phyloP scores from a whole-genome alignment of 64 coral and sea anemone genomes.

The Stichodactyla mertensii region DNA sequence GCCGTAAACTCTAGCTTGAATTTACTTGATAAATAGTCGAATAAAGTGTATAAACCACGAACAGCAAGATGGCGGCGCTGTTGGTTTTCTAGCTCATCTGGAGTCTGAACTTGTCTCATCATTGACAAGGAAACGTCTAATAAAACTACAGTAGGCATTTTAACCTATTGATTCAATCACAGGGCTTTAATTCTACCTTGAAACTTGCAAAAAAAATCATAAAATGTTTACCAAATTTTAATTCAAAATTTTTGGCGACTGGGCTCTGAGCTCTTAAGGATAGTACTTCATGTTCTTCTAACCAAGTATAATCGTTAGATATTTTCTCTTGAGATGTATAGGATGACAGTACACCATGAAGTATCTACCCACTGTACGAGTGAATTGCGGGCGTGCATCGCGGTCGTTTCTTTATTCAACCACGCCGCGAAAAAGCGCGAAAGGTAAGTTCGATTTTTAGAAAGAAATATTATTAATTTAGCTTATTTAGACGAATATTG shows the following conservation, averaged over 20 bases:
- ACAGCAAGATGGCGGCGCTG: constrained; percentile 81
- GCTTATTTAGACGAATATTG: neutral
- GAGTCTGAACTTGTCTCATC: constrained; percentile 69
- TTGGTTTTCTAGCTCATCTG: constrained; percentile 54
- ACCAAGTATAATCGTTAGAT: neutral
- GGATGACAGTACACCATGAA: neutral
- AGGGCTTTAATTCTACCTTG: neutral
- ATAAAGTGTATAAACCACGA: constrained; percentile 80
- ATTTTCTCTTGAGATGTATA: too few species aligned
- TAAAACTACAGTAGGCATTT: constrained; percentile 95
- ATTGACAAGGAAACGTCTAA: constrained; percentile 96
- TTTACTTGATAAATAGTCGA: constrained; percentile 77
- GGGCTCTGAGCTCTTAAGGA: neutral
- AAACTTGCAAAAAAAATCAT: neutral
- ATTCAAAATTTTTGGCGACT: too few species aligned
- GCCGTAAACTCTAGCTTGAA: constrained; percentile 95
- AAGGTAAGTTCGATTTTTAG: neutral
- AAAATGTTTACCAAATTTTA: neutral
- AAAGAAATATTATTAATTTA: neutral
- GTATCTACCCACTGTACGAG: neutral
- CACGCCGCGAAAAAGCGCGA: neutral
- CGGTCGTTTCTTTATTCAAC: neutral
- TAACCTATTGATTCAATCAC: neutral
- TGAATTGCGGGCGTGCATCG: neutral
- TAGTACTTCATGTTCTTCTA: neutral